Evolutionary conservation across 2,113 vertebrate species (phyloP).

Genomic region (Cercopithecus mona): DNA sequence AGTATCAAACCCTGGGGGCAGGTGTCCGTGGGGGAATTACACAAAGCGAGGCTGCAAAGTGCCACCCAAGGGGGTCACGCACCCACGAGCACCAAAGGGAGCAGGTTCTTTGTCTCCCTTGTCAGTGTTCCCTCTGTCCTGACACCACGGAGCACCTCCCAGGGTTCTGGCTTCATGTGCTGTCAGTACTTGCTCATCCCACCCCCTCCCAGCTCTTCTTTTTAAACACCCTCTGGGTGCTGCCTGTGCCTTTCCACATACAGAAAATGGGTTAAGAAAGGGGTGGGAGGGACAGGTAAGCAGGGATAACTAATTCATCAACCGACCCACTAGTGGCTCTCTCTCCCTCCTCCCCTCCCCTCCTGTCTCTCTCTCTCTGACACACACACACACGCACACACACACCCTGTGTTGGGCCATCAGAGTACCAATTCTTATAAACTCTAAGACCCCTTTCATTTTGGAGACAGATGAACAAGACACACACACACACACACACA

Average conservation of each 20-base stretch:
- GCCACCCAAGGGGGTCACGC: rapidly evolving
- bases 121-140: rapidly evolving
- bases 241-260: rapidly evolving
- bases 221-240: no score
- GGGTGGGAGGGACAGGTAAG: rapidly evolving
- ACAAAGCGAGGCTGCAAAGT: neutral
- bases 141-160: rapidly evolving
- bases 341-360: neutral
- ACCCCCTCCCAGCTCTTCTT: neutral
- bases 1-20: rapidly evolving
- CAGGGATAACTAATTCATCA: rapidly evolving
- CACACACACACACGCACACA: neutral
- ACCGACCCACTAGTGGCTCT: neutral
- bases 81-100: rapidly evolving
- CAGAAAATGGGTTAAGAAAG: neutral
- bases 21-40: neutral
- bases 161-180: neutral
- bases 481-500: neutral
- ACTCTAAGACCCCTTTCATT: neutral
- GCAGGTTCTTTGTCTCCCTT: rapidly evolving
- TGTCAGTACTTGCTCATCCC: neutral
- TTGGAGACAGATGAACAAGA: neutral
- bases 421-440: rapidly evolving
- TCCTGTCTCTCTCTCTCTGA: neutral
- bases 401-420: neutral